Evolutionary conservation across 2,113 vertebrate genomes (phyloP), one percentile per base, ranked within the genome.

Genomic region (Leucosticte australis): DNA sequence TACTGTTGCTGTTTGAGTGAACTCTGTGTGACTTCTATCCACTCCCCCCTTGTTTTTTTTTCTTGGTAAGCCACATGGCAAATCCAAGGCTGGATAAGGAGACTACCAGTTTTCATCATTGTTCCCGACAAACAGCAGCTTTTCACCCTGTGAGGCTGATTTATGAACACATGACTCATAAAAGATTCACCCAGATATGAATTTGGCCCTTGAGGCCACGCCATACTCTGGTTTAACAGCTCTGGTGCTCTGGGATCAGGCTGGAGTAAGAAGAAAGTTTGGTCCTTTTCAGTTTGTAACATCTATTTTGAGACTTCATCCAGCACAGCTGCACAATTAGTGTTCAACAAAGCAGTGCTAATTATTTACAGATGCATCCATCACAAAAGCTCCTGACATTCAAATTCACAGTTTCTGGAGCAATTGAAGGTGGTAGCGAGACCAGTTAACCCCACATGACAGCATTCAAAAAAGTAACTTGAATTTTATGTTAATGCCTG

Each of bases 251-350:
- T 26, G 44, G 37, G 37, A 27, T 91, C 63, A 92, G 84, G 70
- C 0, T 3, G 49, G 73, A 93, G 13, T 47, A 73, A 69, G 93
- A n/a, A 86, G 30, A 63, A n/a, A 74, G 49, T 89, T 78, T 90
- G 79, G 79, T 91, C 65, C 68, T 26, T 55, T 59, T 53, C 50
- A 5, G 57, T 91, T 94, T 70, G 64, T 83, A 67, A 49, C 82
- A 47, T 96, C 75, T 96, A 81, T 96, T 97, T 95, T 94, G 78
- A 96, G 96, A 88, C 79, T 90, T 86, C 35, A 28, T 71, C 89
- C 96, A 95, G 74, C 97, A 97, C 97, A 98, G 97, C 97, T 98
- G 97, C 97, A 94, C 96, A 97, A 97, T 98, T 97, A 97, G 67
- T 89, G 88, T 92, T 96, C 89, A 97, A 97, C 97, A 98, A 98